Percentiles rank a stretch among this genome's conserved stretches.
Evolutionary conservation across 1,140 invertebrate genomes (phyloP).

Genomic region (Magallana gigas): DNA sequence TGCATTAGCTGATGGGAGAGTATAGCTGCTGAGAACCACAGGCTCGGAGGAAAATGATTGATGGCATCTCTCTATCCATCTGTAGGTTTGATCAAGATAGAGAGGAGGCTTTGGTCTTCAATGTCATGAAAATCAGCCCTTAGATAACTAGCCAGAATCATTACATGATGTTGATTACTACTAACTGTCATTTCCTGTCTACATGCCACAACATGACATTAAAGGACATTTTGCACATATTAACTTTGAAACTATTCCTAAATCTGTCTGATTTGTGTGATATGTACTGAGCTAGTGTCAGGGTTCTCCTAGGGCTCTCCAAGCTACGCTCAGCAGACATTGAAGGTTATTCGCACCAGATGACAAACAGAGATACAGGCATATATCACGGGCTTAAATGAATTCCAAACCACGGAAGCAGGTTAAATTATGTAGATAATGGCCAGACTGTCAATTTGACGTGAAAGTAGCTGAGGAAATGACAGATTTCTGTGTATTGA

Average conservation of each 20-base stretch:
- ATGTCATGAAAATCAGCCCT: neutral
- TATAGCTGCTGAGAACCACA: neutral
- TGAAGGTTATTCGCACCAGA: neutral
- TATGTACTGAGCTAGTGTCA: neutral
- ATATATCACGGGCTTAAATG: too few relatives aligned
- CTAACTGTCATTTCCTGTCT: conserved; percentile 1
- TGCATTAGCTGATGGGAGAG: conserved; percentile 10
- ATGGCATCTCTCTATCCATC: neutral
- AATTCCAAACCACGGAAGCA: too few relatives aligned
- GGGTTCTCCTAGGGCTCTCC: neutral
- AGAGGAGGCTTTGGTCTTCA: neutral
- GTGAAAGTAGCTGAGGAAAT: too few relatives aligned
- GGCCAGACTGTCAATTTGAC: too few relatives aligned
- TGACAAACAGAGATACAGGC: neutral
- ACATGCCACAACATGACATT: neutral
- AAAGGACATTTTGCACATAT: conserved; percentile 1
- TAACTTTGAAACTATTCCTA: conserved; percentile 19
- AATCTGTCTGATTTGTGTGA: neutral
- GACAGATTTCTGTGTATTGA: too few relatives aligned
- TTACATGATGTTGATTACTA: neutral
- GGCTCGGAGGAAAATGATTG: neutral
- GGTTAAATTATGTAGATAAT: too few relatives aligned
- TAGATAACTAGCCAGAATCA: neutral
- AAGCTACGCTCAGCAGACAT: neutral
- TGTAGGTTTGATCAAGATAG: neutral